Conservation (phyloP, 2,113 vertebrate species). For the Penelope pileata region DNA sequence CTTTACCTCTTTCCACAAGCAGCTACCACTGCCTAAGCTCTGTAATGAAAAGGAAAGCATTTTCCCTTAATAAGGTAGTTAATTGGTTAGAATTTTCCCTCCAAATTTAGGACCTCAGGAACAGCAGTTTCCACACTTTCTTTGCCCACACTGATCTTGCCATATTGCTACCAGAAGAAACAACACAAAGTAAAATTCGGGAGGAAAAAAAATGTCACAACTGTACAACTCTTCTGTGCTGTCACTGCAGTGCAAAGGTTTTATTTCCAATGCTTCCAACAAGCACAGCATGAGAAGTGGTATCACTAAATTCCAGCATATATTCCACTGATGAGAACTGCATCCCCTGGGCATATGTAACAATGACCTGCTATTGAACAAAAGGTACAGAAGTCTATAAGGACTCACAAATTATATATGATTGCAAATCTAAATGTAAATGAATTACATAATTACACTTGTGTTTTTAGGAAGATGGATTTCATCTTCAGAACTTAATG, state of each 20-base stretch:
- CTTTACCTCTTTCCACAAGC: background rate
- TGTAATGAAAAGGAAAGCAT: background rate
- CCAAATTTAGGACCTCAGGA: background rate
- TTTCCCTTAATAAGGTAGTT: background rate
- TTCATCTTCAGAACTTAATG: conserved; percentile 9
- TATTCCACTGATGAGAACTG: conserved; percentile 15
- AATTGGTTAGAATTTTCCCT: background rate
- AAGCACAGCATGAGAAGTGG: conserved; percentile 24
- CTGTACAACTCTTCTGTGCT: conserved; percentile 2
- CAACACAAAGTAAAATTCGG: background rate
- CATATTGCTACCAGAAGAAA: background rate
- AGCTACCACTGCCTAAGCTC: background rate
- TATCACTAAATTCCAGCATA: conserved; percentile 49
- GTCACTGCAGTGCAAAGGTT: conserved; percentile 11
- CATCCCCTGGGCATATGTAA: background rate
- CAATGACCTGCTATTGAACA: background rate
- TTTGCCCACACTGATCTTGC: background rate
- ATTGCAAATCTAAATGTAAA: conserved; percentile 49
- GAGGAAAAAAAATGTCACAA: conserved; percentile 51
- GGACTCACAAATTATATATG: conserved; percentile 23
- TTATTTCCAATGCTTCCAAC: conserved; percentile 19
- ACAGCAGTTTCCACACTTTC: background rate
- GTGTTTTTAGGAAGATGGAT: conserved; percentile 4
- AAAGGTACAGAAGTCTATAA: background rate
- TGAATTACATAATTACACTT: conserved; percentile 28